A percentile compares a stretch with the other conserved stretches of the same genome.
Conservation (phyloP, 1,140 invertebrate genomes). For the Hycleus cichorii region DNA sequence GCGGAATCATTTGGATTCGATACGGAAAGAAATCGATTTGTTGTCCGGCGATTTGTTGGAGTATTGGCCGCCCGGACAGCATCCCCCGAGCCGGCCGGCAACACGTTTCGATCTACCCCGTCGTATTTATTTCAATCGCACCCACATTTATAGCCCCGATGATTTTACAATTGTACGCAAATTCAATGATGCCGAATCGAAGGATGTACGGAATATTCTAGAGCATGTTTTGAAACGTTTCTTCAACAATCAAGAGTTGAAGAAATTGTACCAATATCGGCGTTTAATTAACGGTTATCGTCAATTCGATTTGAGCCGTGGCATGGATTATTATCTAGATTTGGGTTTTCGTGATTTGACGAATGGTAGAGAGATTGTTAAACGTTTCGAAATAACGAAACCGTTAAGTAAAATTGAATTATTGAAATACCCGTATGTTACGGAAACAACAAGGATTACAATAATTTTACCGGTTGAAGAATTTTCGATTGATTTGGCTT, state of each 20-base stretch:
- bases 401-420: conserved; percentile 78
- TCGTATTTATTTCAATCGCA: conserved; percentile 78
- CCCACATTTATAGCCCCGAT: conserved; percentile 68
- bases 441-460: conserved; percentile 74
- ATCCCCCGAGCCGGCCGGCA: conserved; percentile 55
- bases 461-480: conserved; percentile 61
- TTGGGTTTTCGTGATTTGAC: conserved; percentile 42
- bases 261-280: conserved; percentile 47
- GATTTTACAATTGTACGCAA: conserved; percentile 55
- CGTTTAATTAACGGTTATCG: conserved; percentile 73
- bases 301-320: conserved; percentile 77
- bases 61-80: conserved; percentile 76
- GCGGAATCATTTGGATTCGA: conserved; percentile 46
- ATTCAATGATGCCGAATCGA: conserved; percentile 52
- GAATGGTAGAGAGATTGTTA: conserved; percentile 38
- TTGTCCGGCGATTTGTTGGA: conserved; percentile 43
- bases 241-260: conserved; percentile 43
- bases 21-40: conserved; percentile 45
- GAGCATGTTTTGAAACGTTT: conserved; percentile 50
- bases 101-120: conserved; percentile 78
- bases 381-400: conserved; percentile 62
- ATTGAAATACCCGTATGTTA: conserved; percentile 82
- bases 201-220: conserved; percentile 62
- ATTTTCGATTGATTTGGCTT: conserved; percentile 44
- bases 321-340: conserved; percentile 83